Conservation (phyloP, 2,888 invertebrate genomes). For the Parthenolecanium corni region DNA sequence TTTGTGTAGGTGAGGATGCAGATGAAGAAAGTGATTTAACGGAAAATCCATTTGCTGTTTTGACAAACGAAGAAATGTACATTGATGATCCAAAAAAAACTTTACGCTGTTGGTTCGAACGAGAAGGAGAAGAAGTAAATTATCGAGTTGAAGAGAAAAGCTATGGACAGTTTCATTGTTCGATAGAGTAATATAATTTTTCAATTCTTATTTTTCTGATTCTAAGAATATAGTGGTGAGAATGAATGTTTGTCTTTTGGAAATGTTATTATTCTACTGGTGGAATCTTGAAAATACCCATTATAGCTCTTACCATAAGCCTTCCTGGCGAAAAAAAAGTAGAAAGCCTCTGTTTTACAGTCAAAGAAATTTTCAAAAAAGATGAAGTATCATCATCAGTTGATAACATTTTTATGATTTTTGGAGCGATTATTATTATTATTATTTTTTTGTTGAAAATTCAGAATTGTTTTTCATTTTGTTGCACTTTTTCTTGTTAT, state of each 20-base stretch:
- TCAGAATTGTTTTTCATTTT: no score
- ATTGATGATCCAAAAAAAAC: slow-evolving; percentile 92
- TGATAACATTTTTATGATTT: no score
- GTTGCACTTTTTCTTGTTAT: neutral
- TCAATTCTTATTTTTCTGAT: slow-evolving; percentile 31
- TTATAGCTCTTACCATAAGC: no score
- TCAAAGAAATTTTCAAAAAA: no score
- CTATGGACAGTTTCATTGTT: slow-evolving; percentile 73
- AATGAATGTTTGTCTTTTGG: no score
- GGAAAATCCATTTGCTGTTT: slow-evolving; percentile 71
- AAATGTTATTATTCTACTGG: no score
- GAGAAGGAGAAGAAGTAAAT: slow-evolving; percentile 74
- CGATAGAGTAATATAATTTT: slow-evolving; percentile 44
- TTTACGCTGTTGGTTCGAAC: slow-evolving; percentile 82
- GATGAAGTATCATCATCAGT: no score
- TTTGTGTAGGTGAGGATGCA: slow-evolving; percentile 59
- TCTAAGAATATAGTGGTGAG: neutral
- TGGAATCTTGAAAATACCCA: neutral
- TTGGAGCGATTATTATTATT: no score
- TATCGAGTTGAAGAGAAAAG: slow-evolving; percentile 81
- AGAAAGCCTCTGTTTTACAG: no score
- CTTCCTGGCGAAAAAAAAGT: no score
- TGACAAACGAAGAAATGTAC: slow-evolving; percentile 77
- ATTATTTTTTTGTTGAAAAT: neutral
- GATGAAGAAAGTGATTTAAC: slow-evolving; percentile 70